Evolutionary conservation across 2,113 vertebrate species (phyloP), one percentile per base, ranked within the genome.

Genomic region (Natator depressus): DNA sequence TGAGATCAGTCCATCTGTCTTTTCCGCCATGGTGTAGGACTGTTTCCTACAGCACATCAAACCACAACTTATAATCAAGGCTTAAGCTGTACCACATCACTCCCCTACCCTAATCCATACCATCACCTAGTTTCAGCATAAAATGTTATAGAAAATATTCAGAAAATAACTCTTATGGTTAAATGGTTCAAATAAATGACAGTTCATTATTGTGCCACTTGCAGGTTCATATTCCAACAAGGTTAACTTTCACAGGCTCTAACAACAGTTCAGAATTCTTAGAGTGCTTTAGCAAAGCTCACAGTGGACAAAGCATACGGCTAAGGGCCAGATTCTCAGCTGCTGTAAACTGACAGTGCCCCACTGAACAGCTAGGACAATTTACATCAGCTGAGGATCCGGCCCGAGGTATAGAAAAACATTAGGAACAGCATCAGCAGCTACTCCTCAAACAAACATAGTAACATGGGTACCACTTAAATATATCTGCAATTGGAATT

Each of bases 221-320:
- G 31, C 29, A 84, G 65, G 35, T 38, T 47, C n/a, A 12, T 1
- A 49, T 54, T 47, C 47, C 25, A 53, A 54, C 17, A 1, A 0
- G 55, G 89, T 16, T 0, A 0, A 11, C 38, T 4, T 84, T 6
- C 4, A 91, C 35, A 0, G 31, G 53, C 24, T 35, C 2, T 3
- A 24, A 62, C 20, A 55, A 50, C 10, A 7, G 19, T 1, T 35
- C 7, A 25, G 22, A 59, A 59, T 27, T 87, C 54, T 5, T 27
- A 59, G 72, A 27, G 75, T 31, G 25, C 35, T 79, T 84, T 25
- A 53, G 84, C 46, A 42, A 42, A 42, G 42, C 42, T 5, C 42
- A 42, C 42, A 6, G 11, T 17, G 55, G 14, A 35, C n/a, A n/a
- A 10, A 5, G n/a, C 22, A 14, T 7, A 9, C 7, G 8, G 78